These are phyloP conservation scores for Anhinga rufa DNA, from an alignment of 2,113 vertebrate genomes.

Conservation along the genomic window DNA sequence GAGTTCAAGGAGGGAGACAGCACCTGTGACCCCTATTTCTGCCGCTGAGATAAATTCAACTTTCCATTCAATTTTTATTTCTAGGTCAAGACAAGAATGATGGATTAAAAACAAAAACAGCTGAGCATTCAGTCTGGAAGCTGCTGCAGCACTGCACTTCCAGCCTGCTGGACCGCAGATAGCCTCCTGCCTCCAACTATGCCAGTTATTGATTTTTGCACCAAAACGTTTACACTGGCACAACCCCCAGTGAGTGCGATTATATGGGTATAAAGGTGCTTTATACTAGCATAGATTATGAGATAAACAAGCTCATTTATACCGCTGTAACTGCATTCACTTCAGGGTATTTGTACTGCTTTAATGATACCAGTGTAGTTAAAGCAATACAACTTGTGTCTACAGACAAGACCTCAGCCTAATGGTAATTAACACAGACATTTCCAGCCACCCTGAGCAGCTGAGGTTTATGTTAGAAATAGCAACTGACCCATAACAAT, in stretches of 20 bases:
- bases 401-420: background rate
- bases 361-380: background rate
- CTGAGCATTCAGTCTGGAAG: background rate
- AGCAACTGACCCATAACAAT: conserved; percentile 37
- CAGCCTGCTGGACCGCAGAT: background rate
- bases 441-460: conserved; percentile 29
- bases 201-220: conserved; percentile 18
- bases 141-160: background rate
- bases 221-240: conserved; percentile 45
- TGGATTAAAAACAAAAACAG: conserved; percentile 1
- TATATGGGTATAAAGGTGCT: conserved; percentile 28
- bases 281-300: conserved; percentile 11
- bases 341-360: background rate
- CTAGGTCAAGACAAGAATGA: conserved; percentile 3
- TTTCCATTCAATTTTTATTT: conserved; percentile 6
- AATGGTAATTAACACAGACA: conserved; percentile 32
- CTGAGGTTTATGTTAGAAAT: conserved; percentile 16
- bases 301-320: conserved; percentile 35
- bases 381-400: conserved; percentile 10
- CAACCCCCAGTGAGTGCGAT: background rate
- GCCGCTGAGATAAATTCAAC: background rate
- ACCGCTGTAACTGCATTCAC: background rate
- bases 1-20: background rate
- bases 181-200: background rate
- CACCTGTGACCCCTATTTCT: background rate